Evolutionary conservation across 2,888 invertebrate genomes (phyloP).

Genomic region (Athalia circularis): DNA sequence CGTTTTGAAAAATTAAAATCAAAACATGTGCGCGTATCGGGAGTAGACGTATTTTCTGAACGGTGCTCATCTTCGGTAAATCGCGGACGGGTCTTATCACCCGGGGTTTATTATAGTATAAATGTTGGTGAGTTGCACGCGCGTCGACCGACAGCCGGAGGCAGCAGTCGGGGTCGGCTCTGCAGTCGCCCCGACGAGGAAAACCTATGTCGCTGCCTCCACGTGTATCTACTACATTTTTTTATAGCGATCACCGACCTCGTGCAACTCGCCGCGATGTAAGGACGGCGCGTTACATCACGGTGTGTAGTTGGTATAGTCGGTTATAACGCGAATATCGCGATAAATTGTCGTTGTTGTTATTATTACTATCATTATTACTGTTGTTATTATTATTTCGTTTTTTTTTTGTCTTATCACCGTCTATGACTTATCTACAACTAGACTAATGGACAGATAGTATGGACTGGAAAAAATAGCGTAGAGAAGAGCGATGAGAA

Average conservation of each 20-base stretch:
- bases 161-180: constrained; percentile 62
- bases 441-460: no score
- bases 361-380: neutral
- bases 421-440: neutral
- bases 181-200: constrained; percentile 47
- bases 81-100: constrained; percentile 28
- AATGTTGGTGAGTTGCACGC: constrained; percentile 61
- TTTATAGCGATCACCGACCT: constrained; percentile 80
- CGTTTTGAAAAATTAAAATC: neutral
- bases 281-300: constrained; percentile 74
- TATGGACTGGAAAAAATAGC: no score
- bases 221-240: constrained; percentile 73
- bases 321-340: constrained; percentile 4
- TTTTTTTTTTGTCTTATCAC: no score
- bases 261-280: constrained; percentile 79
- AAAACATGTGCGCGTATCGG: constrained; percentile 8
- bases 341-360: constrained; percentile 27
- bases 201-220: constrained; percentile 71
- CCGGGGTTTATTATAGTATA: constrained; percentile 22
- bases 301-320: constrained; percentile 50
- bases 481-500: no score
- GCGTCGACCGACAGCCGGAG: constrained; percentile 62
- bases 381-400: neutral
- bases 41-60: constrained; percentile 37
- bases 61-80: constrained; percentile 26